Evolutionary conservation across 2,888 invertebrate species (phyloP).

Genomic region (Chaetogeoica ovagalla): DNA sequence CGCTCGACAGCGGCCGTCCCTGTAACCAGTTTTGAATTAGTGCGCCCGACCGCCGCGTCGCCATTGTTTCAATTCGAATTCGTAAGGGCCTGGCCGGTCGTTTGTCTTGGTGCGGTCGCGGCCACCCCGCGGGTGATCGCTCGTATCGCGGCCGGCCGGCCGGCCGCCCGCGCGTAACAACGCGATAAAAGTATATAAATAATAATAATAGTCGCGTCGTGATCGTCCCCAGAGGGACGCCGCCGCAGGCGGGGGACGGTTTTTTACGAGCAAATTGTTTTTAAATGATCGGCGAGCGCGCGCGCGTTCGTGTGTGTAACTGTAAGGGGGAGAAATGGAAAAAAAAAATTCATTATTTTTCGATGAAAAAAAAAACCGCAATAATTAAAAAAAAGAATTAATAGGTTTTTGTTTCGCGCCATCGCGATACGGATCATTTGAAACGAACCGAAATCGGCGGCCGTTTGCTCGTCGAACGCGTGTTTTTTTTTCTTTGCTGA

Average conservation of each 20-base stretch:
- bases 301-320: no score
- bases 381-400: not conserved
- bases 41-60: not conserved
- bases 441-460: no score
- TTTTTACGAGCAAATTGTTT: slow-evolving; percentile 47
- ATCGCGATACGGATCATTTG: not conserved
- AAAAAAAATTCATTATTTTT: slow-evolving; percentile 9
- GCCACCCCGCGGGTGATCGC: not conserved
- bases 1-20: not conserved
- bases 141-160: no score
- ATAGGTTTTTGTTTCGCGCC: not conserved
- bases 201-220: not conserved
- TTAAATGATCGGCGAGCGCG: slow-evolving; percentile 37
- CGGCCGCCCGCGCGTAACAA: not conserved
- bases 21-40: slow-evolving; percentile 48
- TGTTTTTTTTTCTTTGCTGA: no score
- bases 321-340: not conserved
- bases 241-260: not conserved
- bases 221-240: slow-evolving; percentile 40
- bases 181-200: not conserved
- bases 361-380: not conserved
- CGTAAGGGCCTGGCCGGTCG: slow-evolving; percentile 37
- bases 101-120: slow-evolving; percentile 43
- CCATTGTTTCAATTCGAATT: slow-evolving; percentile 52
- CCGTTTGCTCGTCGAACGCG: no score